Conservation (phyloP, 1,140 invertebrate species). For the Drosophila nebulosa region DNA sequence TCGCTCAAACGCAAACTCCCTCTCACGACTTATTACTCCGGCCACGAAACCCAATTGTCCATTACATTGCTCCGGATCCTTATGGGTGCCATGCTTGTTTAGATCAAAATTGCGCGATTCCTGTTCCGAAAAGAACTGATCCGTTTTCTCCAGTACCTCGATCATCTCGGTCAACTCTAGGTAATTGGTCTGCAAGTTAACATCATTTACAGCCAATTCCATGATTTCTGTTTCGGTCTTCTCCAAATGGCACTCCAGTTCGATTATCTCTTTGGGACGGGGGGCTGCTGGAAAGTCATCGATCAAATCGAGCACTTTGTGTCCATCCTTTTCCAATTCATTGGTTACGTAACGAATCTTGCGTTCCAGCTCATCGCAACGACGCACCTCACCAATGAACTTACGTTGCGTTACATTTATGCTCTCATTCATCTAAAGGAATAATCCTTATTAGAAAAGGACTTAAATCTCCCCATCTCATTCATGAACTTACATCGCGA, state of each 20-base stretch:
- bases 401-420: slow-evolving; percentile 92
- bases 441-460: background rate
- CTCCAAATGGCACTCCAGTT: slow-evolving; percentile 90
- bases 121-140: slow-evolving; percentile 81
- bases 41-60: slow-evolving; percentile 89
- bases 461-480: too few relatives aligned
- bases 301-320: slow-evolving; percentile 87
- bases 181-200: slow-evolving; percentile 96
- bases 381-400: slow-evolving; percentile 90
- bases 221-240: slow-evolving; percentile 96
- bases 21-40: slow-evolving; percentile 92
- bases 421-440: slow-evolving; percentile 86
- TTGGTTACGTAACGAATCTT: slow-evolving; percentile 92
- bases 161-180: slow-evolving; percentile 95
- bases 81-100: slow-evolving; percentile 84
- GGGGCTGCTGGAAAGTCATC: slow-evolving; percentile 93
- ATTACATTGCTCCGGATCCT: slow-evolving; percentile 88
- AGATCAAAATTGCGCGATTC: slow-evolving; percentile 67
- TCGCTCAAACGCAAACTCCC: slow-evolving; percentile 96
- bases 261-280: slow-evolving; percentile 96
- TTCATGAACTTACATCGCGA: slow-evolving; percentile 88
- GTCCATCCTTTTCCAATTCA: slow-evolving; percentile 92
- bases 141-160: slow-evolving; percentile 96
- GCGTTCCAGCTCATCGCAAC: slow-evolving; percentile 93
- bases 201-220: slow-evolving; percentile 95